Conservation (phyloP, 2,113 vertebrate genomes). For the Brachirus orientalis region DNA sequence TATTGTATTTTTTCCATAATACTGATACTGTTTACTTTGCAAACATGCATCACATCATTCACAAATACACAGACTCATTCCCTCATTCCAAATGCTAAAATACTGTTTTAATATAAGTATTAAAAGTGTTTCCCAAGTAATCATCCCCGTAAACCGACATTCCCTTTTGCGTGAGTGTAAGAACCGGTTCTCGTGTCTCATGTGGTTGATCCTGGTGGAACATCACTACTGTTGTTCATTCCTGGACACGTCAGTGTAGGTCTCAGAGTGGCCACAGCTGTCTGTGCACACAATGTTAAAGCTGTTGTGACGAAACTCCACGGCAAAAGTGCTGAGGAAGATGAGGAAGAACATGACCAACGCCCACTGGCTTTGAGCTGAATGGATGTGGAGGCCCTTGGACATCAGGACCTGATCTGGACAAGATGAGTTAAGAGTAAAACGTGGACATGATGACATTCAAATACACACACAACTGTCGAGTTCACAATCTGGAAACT, state of each 20-base stretch:
- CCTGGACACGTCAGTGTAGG: slow-evolving; percentile 80
- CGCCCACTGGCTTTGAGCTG: slow-evolving; percentile 89
- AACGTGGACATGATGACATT: not conserved
- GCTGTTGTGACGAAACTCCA: slow-evolving; percentile 91
- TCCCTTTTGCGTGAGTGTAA: too few relatives aligned
- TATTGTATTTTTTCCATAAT: too few relatives aligned
- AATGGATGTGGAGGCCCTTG: slow-evolving; percentile 83
- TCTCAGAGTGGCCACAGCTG: slow-evolving; percentile 81
- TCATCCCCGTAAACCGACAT: too few relatives aligned
- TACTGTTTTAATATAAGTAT: too few relatives aligned
- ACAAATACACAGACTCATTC: too few relatives aligned
- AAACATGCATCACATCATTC: too few relatives aligned
- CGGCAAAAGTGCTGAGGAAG: slow-evolving; percentile 87
- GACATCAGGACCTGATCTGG: slow-evolving; percentile 82
- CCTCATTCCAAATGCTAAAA: too few relatives aligned
- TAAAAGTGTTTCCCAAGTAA: too few relatives aligned
- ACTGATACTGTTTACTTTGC: too few relatives aligned
- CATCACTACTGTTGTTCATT: slow-evolving; percentile 63
- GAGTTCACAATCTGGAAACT: too few relatives aligned
- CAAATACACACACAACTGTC: too few relatives aligned
- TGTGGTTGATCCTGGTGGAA: not conserved
- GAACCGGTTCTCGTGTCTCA: not conserved
- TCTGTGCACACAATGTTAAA: slow-evolving; percentile 86
- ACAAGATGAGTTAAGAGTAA: slow-evolving; percentile 78
- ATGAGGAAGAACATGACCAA: slow-evolving; percentile 90